A percentile compares a stretch with the other conserved stretches of the same genome.
Conservation (phyloP, 2,113 vertebrate species). For the Pteruthius melanotis region DNA sequence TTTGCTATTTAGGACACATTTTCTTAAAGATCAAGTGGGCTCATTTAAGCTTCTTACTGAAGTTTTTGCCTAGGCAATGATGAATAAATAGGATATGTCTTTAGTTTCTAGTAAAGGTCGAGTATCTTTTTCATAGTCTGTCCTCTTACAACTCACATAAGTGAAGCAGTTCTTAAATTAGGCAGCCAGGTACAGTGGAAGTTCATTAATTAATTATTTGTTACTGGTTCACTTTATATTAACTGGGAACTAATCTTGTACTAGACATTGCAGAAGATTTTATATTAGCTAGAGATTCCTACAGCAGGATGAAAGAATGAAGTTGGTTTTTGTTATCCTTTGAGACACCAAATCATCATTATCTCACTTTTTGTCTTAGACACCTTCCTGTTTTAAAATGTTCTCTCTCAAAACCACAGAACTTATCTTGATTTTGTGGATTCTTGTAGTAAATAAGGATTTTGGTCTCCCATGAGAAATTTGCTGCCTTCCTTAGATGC, state of each 20-base stretch:
- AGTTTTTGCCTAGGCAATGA: slow-evolving; percentile 54
- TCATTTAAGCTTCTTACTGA: slow-evolving; percentile 42
- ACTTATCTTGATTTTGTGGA: background rate
- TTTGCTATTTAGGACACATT: slow-evolving; percentile 55
- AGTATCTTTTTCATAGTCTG: slow-evolving; percentile 46
- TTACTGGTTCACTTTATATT: background rate
- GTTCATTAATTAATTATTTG: slow-evolving; percentile 54
- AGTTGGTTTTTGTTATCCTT: background rate
- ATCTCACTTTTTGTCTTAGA: background rate
- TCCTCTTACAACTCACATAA: slow-evolving; percentile 12
- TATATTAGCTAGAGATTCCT: background rate
- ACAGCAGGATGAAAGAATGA: background rate
- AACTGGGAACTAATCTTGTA: background rate
- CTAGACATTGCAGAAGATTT: background rate
- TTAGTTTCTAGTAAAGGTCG: slow-evolving; percentile 52
- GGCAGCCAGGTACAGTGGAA: background rate
- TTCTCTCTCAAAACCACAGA: background rate
- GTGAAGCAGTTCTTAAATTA: slow-evolving; percentile 8
- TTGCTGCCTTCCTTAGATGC: background rate
- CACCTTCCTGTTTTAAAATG: background rate
- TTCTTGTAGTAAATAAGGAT: background rate
- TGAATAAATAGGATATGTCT: slow-evolving; percentile 48
- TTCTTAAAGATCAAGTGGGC: slow-evolving; percentile 58
- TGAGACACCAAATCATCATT: background rate
- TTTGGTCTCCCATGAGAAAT: background rate